Evolutionary conservation across 2,113 vertebrate species (phyloP), one percentile per base, ranked within the genome.

Genomic region (Oreotrochilus melanogaster): DNA sequence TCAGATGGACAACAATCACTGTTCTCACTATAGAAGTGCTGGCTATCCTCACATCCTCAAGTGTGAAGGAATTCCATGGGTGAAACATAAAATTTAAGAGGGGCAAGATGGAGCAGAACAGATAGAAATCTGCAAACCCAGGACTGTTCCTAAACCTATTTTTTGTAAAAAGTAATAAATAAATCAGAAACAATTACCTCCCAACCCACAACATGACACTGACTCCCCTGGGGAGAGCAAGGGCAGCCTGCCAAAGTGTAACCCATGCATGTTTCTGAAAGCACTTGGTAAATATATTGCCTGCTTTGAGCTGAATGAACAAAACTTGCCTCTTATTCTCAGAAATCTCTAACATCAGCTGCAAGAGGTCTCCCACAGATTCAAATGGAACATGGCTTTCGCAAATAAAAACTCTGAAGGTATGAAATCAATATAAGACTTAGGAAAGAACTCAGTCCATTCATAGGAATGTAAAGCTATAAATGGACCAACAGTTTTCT

Each of bases 401-500:
- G 24, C 45, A 67, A 64, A 31, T 60, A 64, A 67, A 81, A 88
- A 27, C 64, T 81, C 37, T 73, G 65, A 67, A 76, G 53, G 28
- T 22, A 5, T 75, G n/a, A 47, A 11, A 72, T 37, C 72, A 88
- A 48, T 25, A 18, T 4, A 88, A 66, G 43, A 42, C 7, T 53
- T 9, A 78, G 39, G 60, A 42, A 89, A 74, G 4, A 64, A 64
- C 37, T 78, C 42, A 75, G 50, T 64, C 48, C 53, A 48, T 74
- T 83, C 57, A 54, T 1, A 2, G 47, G 30, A 84, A 72, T 12
- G 17, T 48, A 60, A 84, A 86, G 37, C 37, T 73, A 43, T 48
- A 95, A 92, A 75, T 13, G 30, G n/a, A 86, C 28, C 45, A 62
- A n/a, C 11, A 45, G 48, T 87, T 94, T 93, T 86, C 76, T 80